Evolutionary conservation across 2,888 invertebrate genomes (phyloP).

Genomic region (Polydrusus tereticollis): DNA sequence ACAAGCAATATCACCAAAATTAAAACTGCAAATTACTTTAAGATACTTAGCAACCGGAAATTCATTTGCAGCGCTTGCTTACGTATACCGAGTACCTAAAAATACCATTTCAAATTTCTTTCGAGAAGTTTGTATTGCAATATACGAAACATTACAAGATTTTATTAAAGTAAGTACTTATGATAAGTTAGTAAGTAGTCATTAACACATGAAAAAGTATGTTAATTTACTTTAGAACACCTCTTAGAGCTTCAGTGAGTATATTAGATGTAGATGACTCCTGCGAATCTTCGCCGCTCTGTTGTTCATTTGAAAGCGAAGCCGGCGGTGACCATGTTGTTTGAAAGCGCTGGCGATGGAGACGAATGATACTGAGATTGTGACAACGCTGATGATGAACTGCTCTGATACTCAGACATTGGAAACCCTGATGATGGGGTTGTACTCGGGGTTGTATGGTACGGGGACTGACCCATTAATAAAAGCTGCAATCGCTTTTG

Average conservation of each 20-base stretch:
- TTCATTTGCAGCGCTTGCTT: slow-evolving; percentile 50
- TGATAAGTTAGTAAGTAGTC: too few relatives aligned
- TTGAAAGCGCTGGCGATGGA: not conserved
- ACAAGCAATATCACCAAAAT: slow-evolving; percentile 48
- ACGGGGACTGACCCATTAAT: slow-evolving; percentile 10
- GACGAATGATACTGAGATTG: too few relatives aligned
- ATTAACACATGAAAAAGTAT: not conserved
- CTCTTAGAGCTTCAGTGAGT: too few relatives aligned
- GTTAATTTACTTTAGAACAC: too few relatives aligned
- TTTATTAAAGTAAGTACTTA: slow-evolving; percentile 42
- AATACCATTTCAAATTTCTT: slow-evolving; percentile 51
- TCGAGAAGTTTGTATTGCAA: slow-evolving; percentile 45
- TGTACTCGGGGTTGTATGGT: slow-evolving; percentile 20
- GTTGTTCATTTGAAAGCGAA: not conserved
- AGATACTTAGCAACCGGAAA: slow-evolving; percentile 52
- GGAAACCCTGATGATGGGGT: not conserved
- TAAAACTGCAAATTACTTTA: slow-evolving; percentile 52
- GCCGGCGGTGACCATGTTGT: not conserved
- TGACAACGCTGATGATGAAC: too few relatives aligned
- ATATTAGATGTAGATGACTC: too few relatives aligned
- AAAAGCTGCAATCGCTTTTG: too few relatives aligned
- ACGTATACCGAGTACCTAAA: slow-evolving; percentile 46
- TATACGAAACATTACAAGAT: slow-evolving; percentile 49
- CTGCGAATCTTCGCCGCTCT: not conserved
- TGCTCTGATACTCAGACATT: too few relatives aligned